Evolutionary conservation across 2,888 invertebrate genomes (phyloP).

Genomic region (Thalpophila matura): DNA sequence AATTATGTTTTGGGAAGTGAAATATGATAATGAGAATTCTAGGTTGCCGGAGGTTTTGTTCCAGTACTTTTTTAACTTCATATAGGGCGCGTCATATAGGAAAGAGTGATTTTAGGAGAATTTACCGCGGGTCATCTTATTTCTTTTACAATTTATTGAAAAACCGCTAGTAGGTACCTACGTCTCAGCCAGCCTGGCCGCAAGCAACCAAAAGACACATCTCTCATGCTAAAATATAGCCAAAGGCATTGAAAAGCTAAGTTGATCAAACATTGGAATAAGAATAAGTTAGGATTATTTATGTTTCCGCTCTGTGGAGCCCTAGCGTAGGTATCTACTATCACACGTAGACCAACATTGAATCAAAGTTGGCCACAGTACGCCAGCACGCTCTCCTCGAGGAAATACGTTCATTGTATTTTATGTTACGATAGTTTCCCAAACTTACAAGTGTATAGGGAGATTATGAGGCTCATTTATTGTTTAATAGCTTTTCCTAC

Average conservation of each 20-base stretch:
- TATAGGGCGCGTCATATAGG: neutral
- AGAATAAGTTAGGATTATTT: constrained; percentile 25
- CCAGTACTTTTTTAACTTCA: constrained; percentile 3
- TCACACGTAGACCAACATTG: constrained; percentile 49
- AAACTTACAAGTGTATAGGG: constrained; percentile 56
- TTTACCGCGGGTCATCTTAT: constrained; percentile 1
- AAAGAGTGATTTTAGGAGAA: constrained; percentile 5
- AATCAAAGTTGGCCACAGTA: constrained; percentile 54
- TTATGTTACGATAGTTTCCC: constrained; percentile 56
- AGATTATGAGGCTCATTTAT: constrained; percentile 58
- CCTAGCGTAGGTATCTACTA: constrained; percentile 18
- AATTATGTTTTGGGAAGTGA: constrained; percentile 28
- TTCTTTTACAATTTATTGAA: neutral
- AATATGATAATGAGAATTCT: constrained; percentile 35
- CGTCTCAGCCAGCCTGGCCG: neutral
- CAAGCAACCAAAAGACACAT: neutral
- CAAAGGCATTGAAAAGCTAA: neutral
- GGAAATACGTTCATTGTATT: constrained; percentile 59
- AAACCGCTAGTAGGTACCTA: neutral
- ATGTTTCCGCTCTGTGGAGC: constrained; percentile 19
- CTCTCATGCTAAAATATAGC: neutral
- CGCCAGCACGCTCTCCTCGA: constrained; percentile 31
- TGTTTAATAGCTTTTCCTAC: constrained; percentile 52
- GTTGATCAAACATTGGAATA: constrained; percentile 23
- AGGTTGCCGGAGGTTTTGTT: neutral